Percentiles rank a stretch among this genome's conserved stretches.
Conservation (phyloP, 2,797 vertebrate species). For the Salmo trutta region DNA sequence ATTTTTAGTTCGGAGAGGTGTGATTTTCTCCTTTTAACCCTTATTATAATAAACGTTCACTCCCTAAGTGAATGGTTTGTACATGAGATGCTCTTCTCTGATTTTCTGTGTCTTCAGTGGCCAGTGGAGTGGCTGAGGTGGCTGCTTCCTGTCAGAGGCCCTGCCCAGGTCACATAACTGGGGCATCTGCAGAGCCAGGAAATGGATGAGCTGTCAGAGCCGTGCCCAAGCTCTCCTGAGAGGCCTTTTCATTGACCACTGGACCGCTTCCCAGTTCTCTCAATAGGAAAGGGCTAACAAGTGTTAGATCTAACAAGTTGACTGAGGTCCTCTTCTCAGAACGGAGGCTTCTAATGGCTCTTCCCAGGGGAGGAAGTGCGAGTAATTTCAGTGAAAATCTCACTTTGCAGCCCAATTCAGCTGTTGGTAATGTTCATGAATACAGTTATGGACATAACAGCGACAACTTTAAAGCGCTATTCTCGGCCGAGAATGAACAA, state of each 20-base stretch:
- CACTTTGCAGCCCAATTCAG: too few relatives aligned
- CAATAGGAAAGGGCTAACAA: conserved; percentile 51
- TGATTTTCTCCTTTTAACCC: too few relatives aligned
- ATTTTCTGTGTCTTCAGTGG: background rate
- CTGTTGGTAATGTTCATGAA: too few relatives aligned
- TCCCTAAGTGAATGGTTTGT: background rate
- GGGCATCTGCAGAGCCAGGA: background rate
- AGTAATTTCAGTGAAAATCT: background rate
- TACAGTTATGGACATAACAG: background rate
- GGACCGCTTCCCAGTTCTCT: conserved; percentile 64
- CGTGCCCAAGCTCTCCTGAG: conserved; percentile 48
- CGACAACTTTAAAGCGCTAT: background rate
- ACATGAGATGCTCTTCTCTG: background rate
- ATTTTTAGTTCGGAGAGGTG: too few relatives aligned
- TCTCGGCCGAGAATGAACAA: background rate
- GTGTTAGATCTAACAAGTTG: conserved; percentile 60
- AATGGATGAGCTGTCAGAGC: background rate
- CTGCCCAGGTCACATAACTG: conserved; percentile 8
- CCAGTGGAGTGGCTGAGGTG: background rate
- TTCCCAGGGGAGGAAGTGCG: conserved; percentile 32
- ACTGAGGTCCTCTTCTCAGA: conserved; percentile 56
- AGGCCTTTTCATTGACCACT: conserved; percentile 67
- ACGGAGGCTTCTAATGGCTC: conserved; percentile 44
- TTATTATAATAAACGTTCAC: too few relatives aligned
- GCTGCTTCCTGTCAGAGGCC: background rate